Evolutionary conservation across 2,888 invertebrate species (phyloP).

Genomic region (Eristalis pertinax): DNA sequence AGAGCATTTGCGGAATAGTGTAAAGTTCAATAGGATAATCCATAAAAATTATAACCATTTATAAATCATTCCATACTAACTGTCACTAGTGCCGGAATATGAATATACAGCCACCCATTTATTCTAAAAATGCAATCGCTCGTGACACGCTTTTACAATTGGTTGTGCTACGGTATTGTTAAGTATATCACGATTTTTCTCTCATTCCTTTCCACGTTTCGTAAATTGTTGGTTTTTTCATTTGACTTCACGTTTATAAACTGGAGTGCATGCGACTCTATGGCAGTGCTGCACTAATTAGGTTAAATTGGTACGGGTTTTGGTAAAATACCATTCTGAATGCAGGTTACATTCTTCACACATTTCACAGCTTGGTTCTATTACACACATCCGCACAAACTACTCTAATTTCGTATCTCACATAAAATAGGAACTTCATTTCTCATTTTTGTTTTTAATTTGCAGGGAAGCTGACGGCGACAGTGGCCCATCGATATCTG

Average conservation of each 20-base stretch:
- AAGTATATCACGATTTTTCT: slow-evolving; percentile 22
- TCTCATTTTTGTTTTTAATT: not conserved
- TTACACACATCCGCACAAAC: not conserved
- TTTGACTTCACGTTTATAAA: not conserved
- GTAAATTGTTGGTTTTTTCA: not conserved
- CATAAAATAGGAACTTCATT: not conserved
- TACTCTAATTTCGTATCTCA: not conserved
- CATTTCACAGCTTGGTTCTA: not conserved
- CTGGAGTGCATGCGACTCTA: not conserved
- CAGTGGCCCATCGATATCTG: slow-evolving; percentile 58
- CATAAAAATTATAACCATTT: not conserved
- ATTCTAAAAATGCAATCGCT: slow-evolving; percentile 17
- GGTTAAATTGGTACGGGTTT: not conserved
- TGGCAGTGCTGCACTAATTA: not conserved
- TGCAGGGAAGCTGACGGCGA: slow-evolving; percentile 50
- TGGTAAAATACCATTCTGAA: not conserved
- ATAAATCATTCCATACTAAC: not conserved
- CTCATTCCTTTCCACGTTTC: slow-evolving; percentile 8
- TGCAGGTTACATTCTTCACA: not conserved
- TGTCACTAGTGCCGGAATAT: not conserved
- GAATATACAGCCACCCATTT: not conserved
- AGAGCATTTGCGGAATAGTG: not conserved
- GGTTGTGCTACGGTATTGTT: slow-evolving; percentile 21
- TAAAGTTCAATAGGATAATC: no score
- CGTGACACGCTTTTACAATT: slow-evolving; percentile 24